Base-by-base conservation (phyloP, 2,797 vertebrate species). In the Syndactyla subalaris region DNA sequence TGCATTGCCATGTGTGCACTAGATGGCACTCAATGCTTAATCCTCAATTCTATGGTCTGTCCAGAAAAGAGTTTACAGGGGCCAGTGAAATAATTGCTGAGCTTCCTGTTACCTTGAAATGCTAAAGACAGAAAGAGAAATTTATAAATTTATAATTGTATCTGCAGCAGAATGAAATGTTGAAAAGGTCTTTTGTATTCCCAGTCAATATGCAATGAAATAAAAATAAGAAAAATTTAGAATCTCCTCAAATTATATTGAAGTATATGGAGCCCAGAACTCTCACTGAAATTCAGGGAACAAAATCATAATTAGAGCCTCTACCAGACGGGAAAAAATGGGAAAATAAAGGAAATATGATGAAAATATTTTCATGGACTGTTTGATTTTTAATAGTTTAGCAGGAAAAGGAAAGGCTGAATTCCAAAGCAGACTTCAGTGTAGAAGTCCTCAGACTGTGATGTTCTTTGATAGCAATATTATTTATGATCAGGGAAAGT, bases 1-100 rank as follows among this genome's bases (percentile, higher is more conserved):
- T 2, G 6, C 7, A 30, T 13, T 58, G 12, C 2, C 0, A 9
- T 10, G 5, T 45, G 30, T 41, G 39, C 95, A 76, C 73, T 93
- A 95, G 95, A 57, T 93, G 95, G 91, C 95, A 90, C 82, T 92
- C 55, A 34, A 0, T 76, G 27, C 63, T 78, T 89, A 57, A 52
- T 46, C 34, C 46, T 88, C 39, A 66, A 0, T 36, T 57, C 8
- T 52, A 4, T 57, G 5, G 5, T 17, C 4, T 41, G 13, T 54
- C 46, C 18, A 38, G 48, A 62, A 82, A 62, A 48, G 2, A 72
- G 34, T 84, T 55, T 51, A 45, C 2, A 36, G 7, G 1, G 1
- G 7, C 11, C 46, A 38, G 8, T 14, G 36, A 93, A 88, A 70
- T 2, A 39, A 38, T 27, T 89, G 14, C 34, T 38, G 39, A 78